These are phyloP conservation scores for Acanthisitta chloris DNA, from an alignment of 2,113 vertebrate species.

Conservation along the genomic window DNA sequence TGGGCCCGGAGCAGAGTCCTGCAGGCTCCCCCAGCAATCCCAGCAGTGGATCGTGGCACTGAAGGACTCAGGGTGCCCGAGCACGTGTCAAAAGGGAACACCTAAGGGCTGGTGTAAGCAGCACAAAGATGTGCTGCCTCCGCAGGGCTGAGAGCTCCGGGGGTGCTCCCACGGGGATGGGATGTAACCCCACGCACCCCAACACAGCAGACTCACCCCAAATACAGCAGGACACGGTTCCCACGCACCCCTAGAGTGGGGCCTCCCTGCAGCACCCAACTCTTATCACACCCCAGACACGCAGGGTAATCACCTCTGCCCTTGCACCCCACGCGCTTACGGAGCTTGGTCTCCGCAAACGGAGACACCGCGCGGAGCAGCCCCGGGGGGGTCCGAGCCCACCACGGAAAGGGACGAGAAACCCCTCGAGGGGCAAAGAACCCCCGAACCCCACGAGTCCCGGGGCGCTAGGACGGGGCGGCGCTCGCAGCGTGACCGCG, in stretches of 20 bases:
- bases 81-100: neutral
- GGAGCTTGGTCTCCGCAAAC: neutral
- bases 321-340: neutral
- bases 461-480: neutral
- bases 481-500: neutral
- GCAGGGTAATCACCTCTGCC: neutral
- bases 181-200: fast-evolving
- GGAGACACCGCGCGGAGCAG: too few species aligned
- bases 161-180: fast-evolving
- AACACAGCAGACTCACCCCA: fast-evolving
- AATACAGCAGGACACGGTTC: neutral
- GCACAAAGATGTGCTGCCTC: fast-evolving
- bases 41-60: neutral
- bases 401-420: too few species aligned
- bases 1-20: fast-evolving
- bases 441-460: too few species aligned
- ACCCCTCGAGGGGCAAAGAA: too few species aligned
- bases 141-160: neutral
- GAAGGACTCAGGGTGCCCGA: neutral
- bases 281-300: neutral
- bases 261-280: neutral
- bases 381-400: neutral
- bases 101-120: fast-evolving
- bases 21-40: too few species aligned
- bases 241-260: neutral